phyloP scores from a whole-genome alignment of 2,797 vertebrate species.

The Myiotriccus ornatus region DNA sequence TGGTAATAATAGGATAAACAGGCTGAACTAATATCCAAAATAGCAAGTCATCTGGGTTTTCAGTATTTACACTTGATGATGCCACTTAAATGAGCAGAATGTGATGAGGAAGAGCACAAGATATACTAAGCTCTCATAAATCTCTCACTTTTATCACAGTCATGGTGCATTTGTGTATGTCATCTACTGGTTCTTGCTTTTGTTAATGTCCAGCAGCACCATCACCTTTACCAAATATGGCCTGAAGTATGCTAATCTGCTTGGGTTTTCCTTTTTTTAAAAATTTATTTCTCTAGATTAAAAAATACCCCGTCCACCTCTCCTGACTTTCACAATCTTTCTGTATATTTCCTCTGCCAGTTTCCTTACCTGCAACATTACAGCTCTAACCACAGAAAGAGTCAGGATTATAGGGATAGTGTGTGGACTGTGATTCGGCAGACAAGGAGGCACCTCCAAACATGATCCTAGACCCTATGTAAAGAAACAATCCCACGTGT shows the following conservation, averaged over 20 bases:
- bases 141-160: background rate
- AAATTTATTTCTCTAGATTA: background rate
- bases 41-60: conserved; percentile 29
- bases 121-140: background rate
- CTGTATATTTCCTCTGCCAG: background rate
- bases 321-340: background rate
- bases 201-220: background rate
- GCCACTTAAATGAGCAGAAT: conserved; percentile 10
- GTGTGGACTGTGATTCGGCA: background rate
- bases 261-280: background rate
- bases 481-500: background rate
- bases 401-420: background rate
- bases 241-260: background rate
- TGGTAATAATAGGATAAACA: conserved; percentile 56
- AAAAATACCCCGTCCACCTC: background rate
- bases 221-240: background rate
- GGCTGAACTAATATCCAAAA: conserved; percentile 54
- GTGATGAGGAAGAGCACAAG: background rate
- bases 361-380: background rate
- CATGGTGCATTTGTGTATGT: background rate
- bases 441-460: background rate
- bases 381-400: background rate
- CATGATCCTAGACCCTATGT: rapidly evolving
- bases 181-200: background rate
- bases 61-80: conserved; percentile 18